Conservation (phyloP, 2,113 vertebrate species). For the Paracanthobrama guichenoti region DNA sequence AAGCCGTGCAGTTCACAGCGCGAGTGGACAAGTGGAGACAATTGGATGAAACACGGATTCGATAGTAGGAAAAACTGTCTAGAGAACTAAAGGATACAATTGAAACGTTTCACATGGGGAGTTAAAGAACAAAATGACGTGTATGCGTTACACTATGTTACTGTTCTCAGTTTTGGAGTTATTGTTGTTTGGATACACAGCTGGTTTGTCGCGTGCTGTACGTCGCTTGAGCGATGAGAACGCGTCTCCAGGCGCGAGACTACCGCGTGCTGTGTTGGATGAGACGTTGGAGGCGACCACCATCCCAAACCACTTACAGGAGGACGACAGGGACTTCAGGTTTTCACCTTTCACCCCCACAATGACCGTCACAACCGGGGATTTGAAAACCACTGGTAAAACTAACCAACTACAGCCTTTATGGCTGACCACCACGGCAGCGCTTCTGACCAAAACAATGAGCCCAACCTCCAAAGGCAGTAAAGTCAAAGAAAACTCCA, state of each 20-base stretch:
- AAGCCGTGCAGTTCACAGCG: constrained; percentile 15
- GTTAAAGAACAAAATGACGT: constrained; percentile 41
- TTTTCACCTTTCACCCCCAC: not conserved
- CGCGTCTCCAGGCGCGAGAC: constrained; percentile 30
- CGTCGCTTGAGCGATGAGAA: not conserved
- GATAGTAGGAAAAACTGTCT: not conserved
- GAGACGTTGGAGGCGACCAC: constrained; percentile 38
- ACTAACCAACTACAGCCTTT: constrained; percentile 10
- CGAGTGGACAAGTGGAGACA: constrained; percentile 23
- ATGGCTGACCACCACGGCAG: not conserved
- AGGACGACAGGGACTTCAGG: constrained; percentile 31
- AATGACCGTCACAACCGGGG: not conserved
- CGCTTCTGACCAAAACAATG: constrained; percentile 43
- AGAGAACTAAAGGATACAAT: constrained; percentile 19
- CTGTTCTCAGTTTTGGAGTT: constrained; percentile 49
- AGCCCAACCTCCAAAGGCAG: constrained; percentile 8
- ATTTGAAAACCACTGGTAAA: not conserved
- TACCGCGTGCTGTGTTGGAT: constrained; percentile 39
- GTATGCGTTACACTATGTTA: constrained; percentile 48
- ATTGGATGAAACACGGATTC: not conserved
- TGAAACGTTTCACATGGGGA: constrained; percentile 52
- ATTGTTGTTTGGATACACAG: constrained; percentile 46
- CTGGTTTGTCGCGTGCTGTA: constrained; percentile 31
- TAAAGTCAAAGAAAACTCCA: constrained; percentile 11
- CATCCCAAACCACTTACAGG: constrained; percentile 52